phyloP scores from a whole-genome alignment of 2,113 vertebrate species.

The Hipposideros armiger region DNA sequence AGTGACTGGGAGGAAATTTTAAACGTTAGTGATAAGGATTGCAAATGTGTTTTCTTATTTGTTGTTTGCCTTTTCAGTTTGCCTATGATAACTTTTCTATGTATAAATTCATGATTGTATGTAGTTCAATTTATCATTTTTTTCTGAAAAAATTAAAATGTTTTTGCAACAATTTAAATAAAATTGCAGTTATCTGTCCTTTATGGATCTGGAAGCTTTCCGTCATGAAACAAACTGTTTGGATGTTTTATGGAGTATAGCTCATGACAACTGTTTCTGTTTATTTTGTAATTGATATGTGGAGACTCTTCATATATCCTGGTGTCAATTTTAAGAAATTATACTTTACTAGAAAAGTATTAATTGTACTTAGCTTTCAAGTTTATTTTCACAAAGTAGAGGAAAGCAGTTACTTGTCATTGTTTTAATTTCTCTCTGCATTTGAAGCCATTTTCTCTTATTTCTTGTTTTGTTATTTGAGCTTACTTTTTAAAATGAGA shows the following conservation, averaged over 20 bases:
- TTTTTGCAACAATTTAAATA: background rate
- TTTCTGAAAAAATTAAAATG: background rate
- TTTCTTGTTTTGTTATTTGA: constrained; percentile 8
- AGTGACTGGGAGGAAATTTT: background rate
- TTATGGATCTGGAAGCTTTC: background rate
- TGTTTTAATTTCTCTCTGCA: background rate
- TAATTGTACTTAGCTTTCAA: constrained; percentile 12
- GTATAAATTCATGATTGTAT: background rate
- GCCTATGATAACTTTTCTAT: background rate
- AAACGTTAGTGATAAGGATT: background rate
- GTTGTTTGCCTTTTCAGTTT: constrained; percentile 7
- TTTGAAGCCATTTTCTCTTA: background rate
- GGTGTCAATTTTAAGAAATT: background rate
- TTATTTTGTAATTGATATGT: background rate
- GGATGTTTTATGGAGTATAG: background rate
- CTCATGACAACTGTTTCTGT: background rate
- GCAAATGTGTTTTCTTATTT: background rate
- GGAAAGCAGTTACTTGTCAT: background rate
- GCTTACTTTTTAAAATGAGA: background rate
- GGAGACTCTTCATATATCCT: background rate
- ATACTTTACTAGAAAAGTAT: background rate
- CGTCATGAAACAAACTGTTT: background rate
- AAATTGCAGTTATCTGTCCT: background rate
- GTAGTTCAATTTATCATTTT: background rate
- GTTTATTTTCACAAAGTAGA: constrained; percentile 1